Base-by-base conservation (phyloP, 2,113 vertebrate genomes). In the Galemys pyrenaicus region DNA sequence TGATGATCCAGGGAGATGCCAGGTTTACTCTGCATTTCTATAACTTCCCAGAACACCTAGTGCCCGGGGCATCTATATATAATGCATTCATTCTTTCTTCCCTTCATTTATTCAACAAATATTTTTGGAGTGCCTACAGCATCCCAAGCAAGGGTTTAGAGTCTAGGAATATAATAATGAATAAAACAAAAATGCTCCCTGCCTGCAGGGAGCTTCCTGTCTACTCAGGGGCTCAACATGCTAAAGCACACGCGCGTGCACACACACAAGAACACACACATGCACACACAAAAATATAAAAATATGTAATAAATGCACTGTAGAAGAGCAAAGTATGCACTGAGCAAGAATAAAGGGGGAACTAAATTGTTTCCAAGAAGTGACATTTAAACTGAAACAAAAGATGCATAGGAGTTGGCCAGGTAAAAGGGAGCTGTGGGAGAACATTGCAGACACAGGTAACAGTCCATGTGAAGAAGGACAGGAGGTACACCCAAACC, bases 351-450 rank as follows among this genome's bases (percentile, higher is more conserved):
- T 85, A 94, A 93, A 62, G 77, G 46, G 67, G 17, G 22, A 35
- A 28, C 87, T 91, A 92, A 41, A 39, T 8, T 58, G 65, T 77
- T 94, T 92, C 87, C 81, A 90, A 85, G 80, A 37, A 89, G 80
- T 85, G 79, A 77, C 80, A 78, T 92, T 95, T 94, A 91, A 95
- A 79, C 64, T 2, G 54, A 95, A 82, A 82, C 89, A 37, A 89
- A 64, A 89, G 70, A 95, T 44, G 58, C 83, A 54, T n/a, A 79
- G 65, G 80, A 89, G 41, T 35, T 62, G 62, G 87, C 19, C 82
- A 79, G 68, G 58, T 92, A 67, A 71, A 54, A 60, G n/a, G 9
- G 46, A 84, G 39, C 54, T 11, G 26, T 9, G 20, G 32, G 35
- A 44, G 46, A 71, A 62, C 9, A 46, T 62, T 62, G 30, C 11